A percentile compares a stretch with the other conserved stretches of the same genome.
phyloP scores from a whole-genome alignment of 2,113 vertebrate genomes.

The Paracanthobrama guichenoti region DNA sequence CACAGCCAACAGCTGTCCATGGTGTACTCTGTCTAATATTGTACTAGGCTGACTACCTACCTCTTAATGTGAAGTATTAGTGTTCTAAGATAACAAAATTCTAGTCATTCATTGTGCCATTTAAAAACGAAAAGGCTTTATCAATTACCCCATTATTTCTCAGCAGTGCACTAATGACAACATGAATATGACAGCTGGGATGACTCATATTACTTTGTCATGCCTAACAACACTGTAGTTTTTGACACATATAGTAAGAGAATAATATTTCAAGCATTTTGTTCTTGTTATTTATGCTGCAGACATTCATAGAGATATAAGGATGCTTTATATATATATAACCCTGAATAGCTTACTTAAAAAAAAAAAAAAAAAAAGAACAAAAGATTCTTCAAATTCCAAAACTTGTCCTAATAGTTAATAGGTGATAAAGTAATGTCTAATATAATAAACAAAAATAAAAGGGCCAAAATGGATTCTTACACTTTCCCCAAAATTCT shows the following conservation, averaged over 20 bases:
- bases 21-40: neutral
- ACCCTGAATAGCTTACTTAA: too few relatives aligned
- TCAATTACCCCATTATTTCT: neutral
- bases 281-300: neutral
- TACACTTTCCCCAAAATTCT: neutral
- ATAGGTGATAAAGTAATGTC: neutral
- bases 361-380: neutral
- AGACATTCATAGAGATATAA: neutral
- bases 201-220: too few relatives aligned
- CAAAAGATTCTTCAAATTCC: neutral
- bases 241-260: neutral
- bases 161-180: neutral
- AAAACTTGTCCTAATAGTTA: neutral
- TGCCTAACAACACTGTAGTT: neutral
- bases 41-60: neutral
- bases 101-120: neutral
- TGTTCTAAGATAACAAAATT: neutral
- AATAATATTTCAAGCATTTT: neutral
- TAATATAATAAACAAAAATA: neutral
- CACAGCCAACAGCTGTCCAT: conserved; percentile 27
- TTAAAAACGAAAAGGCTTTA: neutral
- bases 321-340: too few relatives aligned
- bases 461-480: neutral
- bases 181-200: neutral
- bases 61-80: neutral